A percentile compares a stretch with the other conserved stretches of the same genome.
Conservation (phyloP, 2,888 invertebrate species). For the Apocheima hispidaria region DNA sequence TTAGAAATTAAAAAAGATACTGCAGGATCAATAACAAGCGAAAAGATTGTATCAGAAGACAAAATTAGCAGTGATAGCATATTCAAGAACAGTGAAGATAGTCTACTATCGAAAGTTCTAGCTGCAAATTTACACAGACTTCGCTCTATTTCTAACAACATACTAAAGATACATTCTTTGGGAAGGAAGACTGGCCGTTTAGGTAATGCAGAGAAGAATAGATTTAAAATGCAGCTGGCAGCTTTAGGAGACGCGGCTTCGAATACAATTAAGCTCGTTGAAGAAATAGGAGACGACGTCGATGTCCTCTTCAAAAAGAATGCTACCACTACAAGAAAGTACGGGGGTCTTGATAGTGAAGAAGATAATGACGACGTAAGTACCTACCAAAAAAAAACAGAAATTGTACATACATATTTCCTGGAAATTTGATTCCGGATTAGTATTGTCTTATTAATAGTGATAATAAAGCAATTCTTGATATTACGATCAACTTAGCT, state of each 20-base stretch:
- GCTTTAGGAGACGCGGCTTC: slow-evolving; percentile 86
- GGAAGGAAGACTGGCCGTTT: slow-evolving; percentile 87
- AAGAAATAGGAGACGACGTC: slow-evolving; percentile 84
- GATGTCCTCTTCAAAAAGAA: slow-evolving; percentile 70
- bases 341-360: slow-evolving; percentile 45
- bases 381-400: slow-evolving; percentile 25
- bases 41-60: slow-evolving; percentile 79
- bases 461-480: too few relatives aligned
- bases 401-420: not conserved
- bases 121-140: slow-evolving; percentile 86
- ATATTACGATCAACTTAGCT: too few relatives aligned
- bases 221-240: slow-evolving; percentile 85
- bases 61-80: slow-evolving; percentile 74
- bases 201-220: slow-evolving; percentile 80
- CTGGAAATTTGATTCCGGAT: too few relatives aligned
- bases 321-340: slow-evolving; percentile 67
- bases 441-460: too few relatives aligned
- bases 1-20: slow-evolving; percentile 86
- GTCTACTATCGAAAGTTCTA: slow-evolving; percentile 75
- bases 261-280: slow-evolving; percentile 83
- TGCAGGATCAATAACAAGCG: slow-evolving; percentile 80
- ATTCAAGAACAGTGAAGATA: slow-evolving; percentile 72
- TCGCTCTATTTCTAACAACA: slow-evolving; percentile 84
- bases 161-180: slow-evolving; percentile 87
- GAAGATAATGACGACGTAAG: slow-evolving; percentile 68